Base-by-base conservation (phyloP, 2,888 invertebrate genomes). In the Balanococcus diminutus region DNA sequence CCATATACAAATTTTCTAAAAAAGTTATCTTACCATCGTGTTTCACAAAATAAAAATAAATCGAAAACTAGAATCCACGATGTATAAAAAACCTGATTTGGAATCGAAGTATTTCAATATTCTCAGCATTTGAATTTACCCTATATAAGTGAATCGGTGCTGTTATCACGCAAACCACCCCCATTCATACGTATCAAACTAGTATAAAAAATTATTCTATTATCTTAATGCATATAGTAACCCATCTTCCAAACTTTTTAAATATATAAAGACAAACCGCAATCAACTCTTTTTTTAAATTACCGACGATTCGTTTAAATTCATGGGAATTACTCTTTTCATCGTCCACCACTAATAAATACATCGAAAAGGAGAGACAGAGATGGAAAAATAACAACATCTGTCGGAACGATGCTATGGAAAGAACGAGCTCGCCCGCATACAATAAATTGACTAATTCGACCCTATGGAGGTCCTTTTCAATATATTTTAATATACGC, bases 321-420 rank as follows among this genome's bases (percentile, higher is more conserved):
- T 67, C 67, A 67, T 67, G 67, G 67, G 67, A 67, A 67, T 67
- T 67, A 67, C 67, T 67, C 67, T 67, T 67, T 67, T 67, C 67
- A 67, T 67, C 67, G 67, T 31, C 67, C 67, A 67, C 67, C 67
- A 46, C 46, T 8, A 36, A 8, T 36, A 36, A 6, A 36, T 8
- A 8, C 8, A 36, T 8, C 5, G 8, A 36, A 6, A 22, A 56
- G 56, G 22, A 8, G 8, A 56, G 56, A 56, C 22, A 22, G 25
- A 25, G 3, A 67, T 4, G 46, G 14, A 67, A 28, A 67, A 67
- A 67, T 28, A 67, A 67, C 67, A 28, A 16, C 67, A 67, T 67
- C 67, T 67, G 67, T 67, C 67, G 67, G 28, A 67, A 28, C 25
- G 67, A 28, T 28, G n/a, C n/a, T n/a, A n/a, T n/a, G n/a, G 19